phyloP scores from a whole-genome alignment of 2,888 invertebrate genomes.

The Eupithecia inturbata region DNA sequence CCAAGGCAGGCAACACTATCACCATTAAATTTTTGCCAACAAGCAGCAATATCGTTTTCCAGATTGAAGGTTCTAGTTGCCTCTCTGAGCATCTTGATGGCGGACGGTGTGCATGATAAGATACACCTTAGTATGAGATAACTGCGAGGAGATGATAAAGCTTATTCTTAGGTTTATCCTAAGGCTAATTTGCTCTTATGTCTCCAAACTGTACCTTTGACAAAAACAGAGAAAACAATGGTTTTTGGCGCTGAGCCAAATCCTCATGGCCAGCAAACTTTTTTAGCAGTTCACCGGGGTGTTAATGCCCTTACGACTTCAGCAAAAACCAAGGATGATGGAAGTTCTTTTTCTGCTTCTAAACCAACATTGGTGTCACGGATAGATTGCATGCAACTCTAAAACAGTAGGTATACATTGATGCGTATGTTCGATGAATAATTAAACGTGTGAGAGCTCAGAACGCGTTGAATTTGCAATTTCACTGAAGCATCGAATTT shows the following conservation, averaged over 20 bases:
- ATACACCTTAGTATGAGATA: background rate
- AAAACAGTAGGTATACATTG: constrained; percentile 36
- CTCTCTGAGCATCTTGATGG: background rate
- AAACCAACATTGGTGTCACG: constrained; percentile 15
- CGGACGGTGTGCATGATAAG: background rate
- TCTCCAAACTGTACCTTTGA: background rate
- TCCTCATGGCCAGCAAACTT: background rate
- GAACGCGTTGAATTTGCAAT: constrained; percentile 46
- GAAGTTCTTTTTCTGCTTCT: background rate
- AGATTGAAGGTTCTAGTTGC: background rate
- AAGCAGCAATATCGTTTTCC: background rate
- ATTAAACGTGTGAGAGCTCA: constrained; percentile 40
- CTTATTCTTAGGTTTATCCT: background rate
- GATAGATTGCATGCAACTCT: constrained; percentile 30
- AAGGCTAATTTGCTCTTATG: background rate
- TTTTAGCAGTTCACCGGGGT: background rate
- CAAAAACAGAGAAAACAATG: background rate
- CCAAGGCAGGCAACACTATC: too few relatives aligned
- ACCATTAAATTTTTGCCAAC: background rate
- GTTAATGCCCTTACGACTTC: background rate
- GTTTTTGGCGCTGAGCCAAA: background rate
- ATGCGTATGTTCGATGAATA: constrained; percentile 39
- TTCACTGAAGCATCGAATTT: constrained; percentile 44
- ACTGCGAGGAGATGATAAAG: background rate
- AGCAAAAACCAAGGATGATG: background rate